Percentiles rank a stretch among this genome's conserved stretches.
Evolutionary conservation across 1,140 invertebrate species (phyloP).

Genomic region (Aphaenogaster floridana): DNA sequence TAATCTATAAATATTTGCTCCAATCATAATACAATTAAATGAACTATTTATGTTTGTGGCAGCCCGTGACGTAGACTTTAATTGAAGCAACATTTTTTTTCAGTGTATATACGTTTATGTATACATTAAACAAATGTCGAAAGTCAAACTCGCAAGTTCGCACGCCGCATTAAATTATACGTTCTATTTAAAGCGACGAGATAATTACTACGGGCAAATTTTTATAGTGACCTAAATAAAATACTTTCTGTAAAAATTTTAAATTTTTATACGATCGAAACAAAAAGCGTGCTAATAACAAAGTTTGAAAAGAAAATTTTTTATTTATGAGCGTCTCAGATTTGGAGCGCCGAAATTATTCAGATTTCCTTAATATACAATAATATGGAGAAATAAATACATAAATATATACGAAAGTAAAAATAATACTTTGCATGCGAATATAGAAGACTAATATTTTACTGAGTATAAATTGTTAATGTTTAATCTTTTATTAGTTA

Average conservation of each 20-base stretch:
- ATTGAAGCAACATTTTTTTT: too few relatives aligned
- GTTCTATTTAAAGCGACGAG: not conserved
- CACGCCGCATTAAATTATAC: not conserved
- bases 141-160: conserved; percentile 1
- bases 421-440: not conserved
- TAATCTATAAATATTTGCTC: too few relatives aligned
- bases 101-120: not conserved
- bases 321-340: not conserved
- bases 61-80: too few relatives aligned
- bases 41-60: too few relatives aligned
- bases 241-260: not conserved
- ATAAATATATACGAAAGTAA: not conserved
- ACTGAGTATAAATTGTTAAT: not conserved
- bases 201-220: not conserved
- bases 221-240: not conserved
- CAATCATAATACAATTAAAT: too few relatives aligned
- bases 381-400: not conserved
- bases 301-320: too few relatives aligned
- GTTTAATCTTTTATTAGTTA: not conserved
- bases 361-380: not conserved
- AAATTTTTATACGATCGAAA: conserved; percentile 4
- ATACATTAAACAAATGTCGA: conserved; percentile 12
- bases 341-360: not conserved
- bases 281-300: not conserved
- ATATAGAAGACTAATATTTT: not conserved